phyloP scores from a whole-genome alignment of 2,888 invertebrate species.

The Scotopteryx bipunctaria region DNA sequence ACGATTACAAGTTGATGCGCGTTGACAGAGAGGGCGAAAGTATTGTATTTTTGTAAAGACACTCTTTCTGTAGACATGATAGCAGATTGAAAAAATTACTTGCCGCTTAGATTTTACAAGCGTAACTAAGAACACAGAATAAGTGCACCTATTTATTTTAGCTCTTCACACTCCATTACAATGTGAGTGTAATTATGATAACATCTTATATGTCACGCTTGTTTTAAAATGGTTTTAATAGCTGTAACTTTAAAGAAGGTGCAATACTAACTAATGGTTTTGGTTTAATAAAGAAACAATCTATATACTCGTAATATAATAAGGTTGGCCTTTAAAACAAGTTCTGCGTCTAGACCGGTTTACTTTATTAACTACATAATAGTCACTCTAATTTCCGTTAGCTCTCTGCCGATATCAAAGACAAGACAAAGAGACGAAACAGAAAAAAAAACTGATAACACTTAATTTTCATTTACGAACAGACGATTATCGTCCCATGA shows the following conservation, averaged over 20 bases:
- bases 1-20: constrained; percentile 8
- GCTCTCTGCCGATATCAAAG: too few relatives aligned
- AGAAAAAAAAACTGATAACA: too few relatives aligned
- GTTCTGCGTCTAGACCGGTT: constrained; percentile 2
- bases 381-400: too few relatives aligned
- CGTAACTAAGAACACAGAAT: neutral
- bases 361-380: neutral
- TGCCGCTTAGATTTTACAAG: neutral
- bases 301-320: constrained; percentile 1
- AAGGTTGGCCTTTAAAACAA: constrained; percentile 1
- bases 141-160: neutral
- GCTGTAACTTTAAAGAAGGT: neutral
- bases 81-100: neutral
- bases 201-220: constrained; percentile 5
- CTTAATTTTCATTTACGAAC: too few relatives aligned
- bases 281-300: neutral
- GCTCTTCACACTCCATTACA: neutral
- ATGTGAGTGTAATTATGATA: neutral
- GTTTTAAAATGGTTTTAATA: neutral
- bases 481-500: too few relatives aligned
- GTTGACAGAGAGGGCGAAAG: constrained; percentile 16
- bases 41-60: constrained; percentile 17
- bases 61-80: constrained; percentile 6
- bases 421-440: too few relatives aligned
- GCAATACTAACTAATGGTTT: neutral